Conservation (phyloP, 2,888 invertebrate genomes). For the Petrolisthes cinctipes region DNA sequence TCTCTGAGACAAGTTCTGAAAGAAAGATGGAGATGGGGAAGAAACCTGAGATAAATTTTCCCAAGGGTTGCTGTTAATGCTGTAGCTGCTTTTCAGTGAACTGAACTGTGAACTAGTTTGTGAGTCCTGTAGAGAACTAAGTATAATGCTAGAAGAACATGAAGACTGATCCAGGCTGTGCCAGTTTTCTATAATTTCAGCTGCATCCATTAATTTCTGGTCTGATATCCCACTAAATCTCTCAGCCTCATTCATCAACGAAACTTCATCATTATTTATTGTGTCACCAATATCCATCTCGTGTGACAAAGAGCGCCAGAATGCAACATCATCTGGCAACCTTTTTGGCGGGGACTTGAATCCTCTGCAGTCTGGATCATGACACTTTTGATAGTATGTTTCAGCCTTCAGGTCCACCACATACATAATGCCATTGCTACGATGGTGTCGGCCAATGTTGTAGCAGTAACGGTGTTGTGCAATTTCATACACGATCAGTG, state of each 20-base stretch:
- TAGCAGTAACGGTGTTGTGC: slow-evolving; percentile 74
- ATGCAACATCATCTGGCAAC: slow-evolving; percentile 36
- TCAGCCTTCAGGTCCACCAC: slow-evolving; percentile 72
- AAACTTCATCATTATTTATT: neutral
- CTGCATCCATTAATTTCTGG: slow-evolving; percentile 1
- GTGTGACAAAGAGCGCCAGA: slow-evolving; percentile 29
- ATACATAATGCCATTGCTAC: slow-evolving; percentile 75
- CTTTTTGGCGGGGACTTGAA: slow-evolving; percentile 68
- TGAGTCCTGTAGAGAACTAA: neutral
- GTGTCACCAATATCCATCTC: neutral
- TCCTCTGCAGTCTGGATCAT: slow-evolving; percentile 74
- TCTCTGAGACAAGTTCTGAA: slow-evolving; percentile 12
- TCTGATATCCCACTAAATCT: neutral
- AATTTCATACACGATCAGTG: slow-evolving; percentile 73
- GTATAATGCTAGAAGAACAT: slow-evolving; percentile 4
- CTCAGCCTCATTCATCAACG: neutral
- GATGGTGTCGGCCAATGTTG: slow-evolving; percentile 75
- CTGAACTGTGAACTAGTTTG: slow-evolving; percentile 23
- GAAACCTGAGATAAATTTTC: slow-evolving; percentile 33
- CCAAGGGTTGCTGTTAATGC: slow-evolving; percentile 42
- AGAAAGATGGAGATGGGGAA: slow-evolving; percentile 16
- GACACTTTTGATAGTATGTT: slow-evolving; percentile 75
- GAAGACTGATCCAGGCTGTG: slow-evolving; percentile 17
- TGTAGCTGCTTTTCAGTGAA: neutral
- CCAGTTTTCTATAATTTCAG: slow-evolving; percentile 32